These are phyloP conservation scores for Tenualosa ilisha DNA, from an alignment of 2,797 vertebrate genomes.

Conservation along the genomic window DNA sequence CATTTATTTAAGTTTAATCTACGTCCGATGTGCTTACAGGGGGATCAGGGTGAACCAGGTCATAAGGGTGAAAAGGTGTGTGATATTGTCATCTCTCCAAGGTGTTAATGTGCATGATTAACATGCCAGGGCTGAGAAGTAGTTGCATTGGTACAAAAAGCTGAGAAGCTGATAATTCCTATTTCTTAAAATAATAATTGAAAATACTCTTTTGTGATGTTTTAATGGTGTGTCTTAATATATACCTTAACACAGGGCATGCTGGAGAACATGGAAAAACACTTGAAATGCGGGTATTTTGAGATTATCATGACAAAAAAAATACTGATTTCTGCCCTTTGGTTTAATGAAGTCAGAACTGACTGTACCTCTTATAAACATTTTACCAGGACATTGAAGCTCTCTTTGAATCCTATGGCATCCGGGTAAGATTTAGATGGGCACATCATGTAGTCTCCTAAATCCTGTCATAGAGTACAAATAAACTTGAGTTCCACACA, in stretches of 20 bases:
- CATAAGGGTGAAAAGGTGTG: constrained; percentile 72
- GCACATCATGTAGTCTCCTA: too few species aligned
- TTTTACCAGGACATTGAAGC: constrained; percentile 80
- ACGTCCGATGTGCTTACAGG: constrained; percentile 62
- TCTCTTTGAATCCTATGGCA: constrained; percentile 86
- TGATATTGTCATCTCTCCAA: not conserved
- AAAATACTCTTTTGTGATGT: constrained; percentile 29
- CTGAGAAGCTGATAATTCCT: not conserved
- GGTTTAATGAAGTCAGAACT: constrained; percentile 24
- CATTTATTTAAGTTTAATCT: constrained; percentile 23
- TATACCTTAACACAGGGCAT: constrained; percentile 69
- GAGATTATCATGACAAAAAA: not conserved
- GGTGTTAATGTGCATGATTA: not conserved
- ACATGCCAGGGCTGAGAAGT: not conserved
- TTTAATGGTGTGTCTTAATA: constrained; percentile 26
- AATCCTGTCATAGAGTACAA: not conserved
- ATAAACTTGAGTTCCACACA: not conserved
- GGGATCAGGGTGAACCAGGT: constrained; percentile 73
- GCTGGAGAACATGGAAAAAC: constrained; percentile 71
- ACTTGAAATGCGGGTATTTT: constrained; percentile 80
- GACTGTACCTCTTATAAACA: constrained; percentile 34
- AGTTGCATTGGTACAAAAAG: not conserved
- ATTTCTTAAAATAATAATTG: too few species aligned
- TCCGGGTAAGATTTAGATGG: constrained; percentile 74
- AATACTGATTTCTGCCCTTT: constrained; percentile 9